Percentiles rank a stretch among this genome's conserved stretches.
phyloP scores from a whole-genome alignment of 1,140 invertebrate species.

The Melipona quadrifasciata region DNA sequence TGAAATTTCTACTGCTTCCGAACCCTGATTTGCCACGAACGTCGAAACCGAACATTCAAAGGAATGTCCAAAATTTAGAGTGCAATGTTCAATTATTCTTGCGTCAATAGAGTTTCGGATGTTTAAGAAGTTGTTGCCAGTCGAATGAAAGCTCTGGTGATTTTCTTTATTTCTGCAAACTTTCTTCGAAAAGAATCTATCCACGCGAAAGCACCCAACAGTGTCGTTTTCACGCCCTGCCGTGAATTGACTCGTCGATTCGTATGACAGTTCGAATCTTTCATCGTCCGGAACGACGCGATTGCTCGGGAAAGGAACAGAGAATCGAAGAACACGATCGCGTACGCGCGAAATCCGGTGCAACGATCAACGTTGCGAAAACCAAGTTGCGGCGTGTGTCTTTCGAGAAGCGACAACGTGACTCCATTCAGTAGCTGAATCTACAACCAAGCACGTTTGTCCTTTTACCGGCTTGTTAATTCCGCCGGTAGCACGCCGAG shows the following conservation, averaged over 20 bases:
- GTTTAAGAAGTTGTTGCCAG: background rate
- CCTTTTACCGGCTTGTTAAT: constrained; percentile 8
- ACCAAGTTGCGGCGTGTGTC: constrained; percentile 21
- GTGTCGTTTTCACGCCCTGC: constrained; percentile 17
- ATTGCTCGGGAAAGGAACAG: constrained; percentile 1
- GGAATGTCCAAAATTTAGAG: no score
- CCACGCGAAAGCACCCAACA: constrained; percentile 9
- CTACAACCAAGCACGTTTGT: constrained; percentile 25
- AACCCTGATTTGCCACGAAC: no score
- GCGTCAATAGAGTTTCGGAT: no score
- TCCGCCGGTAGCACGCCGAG: background rate
- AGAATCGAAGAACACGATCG: constrained; percentile 6
- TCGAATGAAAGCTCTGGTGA: background rate
- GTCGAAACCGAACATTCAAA: no score
- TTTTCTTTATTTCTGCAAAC: background rate
- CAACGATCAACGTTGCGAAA: constrained; percentile 57
- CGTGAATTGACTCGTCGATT: constrained; percentile 44
- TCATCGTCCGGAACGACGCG: background rate
- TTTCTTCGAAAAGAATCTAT: background rate
- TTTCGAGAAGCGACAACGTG: constrained; percentile 15
- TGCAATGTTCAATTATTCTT: no score
- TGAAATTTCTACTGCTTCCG: no score
- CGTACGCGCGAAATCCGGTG: constrained; percentile 24
- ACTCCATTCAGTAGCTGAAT: constrained; percentile 34
- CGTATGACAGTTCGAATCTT: background rate